Conservation (phyloP, 35 echinoderm and acorn worm species). For the Holothuria glaberrima region DNA sequence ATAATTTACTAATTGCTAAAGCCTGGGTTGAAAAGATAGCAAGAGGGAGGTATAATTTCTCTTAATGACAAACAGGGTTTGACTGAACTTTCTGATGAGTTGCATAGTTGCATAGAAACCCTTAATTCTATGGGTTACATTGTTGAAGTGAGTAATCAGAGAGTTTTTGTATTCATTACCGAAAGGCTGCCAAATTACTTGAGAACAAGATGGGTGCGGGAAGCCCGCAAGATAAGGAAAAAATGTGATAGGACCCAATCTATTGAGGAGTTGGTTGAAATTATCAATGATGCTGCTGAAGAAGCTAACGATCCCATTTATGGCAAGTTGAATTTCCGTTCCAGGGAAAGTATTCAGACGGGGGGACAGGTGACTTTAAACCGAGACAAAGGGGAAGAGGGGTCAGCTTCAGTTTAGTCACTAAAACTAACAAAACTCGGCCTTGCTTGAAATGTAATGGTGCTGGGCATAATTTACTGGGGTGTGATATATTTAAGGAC, state of each 20-base stretch:
- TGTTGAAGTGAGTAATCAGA: conserved; percentile 28
- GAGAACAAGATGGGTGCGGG: conserved; percentile 21
- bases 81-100: conserved; percentile 5
- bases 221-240: conserved; percentile 10
- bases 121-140: conserved; percentile 30
- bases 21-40: conserved; percentile 39
- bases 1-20: conserved; percentile 10
- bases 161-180: not conserved
- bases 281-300: conserved; percentile 25
- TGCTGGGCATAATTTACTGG: not conserved
- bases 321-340: not conserved
- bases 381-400: not conserved
- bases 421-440: not conserved
- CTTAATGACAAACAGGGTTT: not conserved
- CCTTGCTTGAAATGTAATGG: not conserved
- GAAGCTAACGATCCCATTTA: conserved; percentile 39
- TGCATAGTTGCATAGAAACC: conserved; percentile 2
- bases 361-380: not conserved
- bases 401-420: conserved; percentile 16
- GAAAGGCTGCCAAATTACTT: conserved; percentile 37
- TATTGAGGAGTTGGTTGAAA: conserved; percentile 9
- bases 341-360: too few relatives aligned
- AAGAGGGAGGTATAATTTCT: conserved; percentile 6
- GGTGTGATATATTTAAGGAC: not conserved
- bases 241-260: conserved; percentile 14